Conservation (phyloP, 2,113 vertebrate species). For the Forbesichthys agassizii region DNA sequence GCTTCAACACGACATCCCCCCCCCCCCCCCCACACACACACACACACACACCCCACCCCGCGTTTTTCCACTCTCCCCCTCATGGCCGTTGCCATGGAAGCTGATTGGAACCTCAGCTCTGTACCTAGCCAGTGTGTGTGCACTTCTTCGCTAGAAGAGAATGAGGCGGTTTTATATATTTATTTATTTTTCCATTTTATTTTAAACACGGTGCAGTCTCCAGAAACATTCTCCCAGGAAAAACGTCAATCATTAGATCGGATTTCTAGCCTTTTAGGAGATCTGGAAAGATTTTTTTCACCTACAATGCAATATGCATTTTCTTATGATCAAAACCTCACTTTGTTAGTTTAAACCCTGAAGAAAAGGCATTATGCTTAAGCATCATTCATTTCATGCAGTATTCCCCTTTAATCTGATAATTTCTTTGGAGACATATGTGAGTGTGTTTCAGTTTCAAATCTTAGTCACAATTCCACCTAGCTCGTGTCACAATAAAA, state of each 20-base stretch:
- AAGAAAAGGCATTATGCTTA: too few species aligned
- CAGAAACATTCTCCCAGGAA: slow-evolving; percentile 6
- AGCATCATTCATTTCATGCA: too few species aligned
- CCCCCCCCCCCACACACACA: not conserved
- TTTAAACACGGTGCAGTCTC: slow-evolving; percentile 19
- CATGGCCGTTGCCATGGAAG: slow-evolving; percentile 75
- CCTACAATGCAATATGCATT: too few species aligned
- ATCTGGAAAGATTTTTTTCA: too few species aligned
- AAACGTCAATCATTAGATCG: too few species aligned
- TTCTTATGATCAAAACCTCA: too few species aligned
- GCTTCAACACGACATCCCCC: not conserved
- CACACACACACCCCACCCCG: not conserved
- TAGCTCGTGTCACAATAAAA: not conserved
- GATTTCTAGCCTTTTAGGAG: too few species aligned
- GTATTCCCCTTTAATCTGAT: not conserved
- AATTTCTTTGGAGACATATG: not conserved
- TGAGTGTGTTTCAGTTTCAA: not conserved
- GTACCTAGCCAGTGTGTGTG: slow-evolving; percentile 47
- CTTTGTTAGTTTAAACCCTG: too few species aligned
- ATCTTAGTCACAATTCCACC: not conserved
- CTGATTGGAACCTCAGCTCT: slow-evolving; percentile 70
- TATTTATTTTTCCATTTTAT: too few species aligned
- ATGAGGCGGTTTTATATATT: slow-evolving; percentile 10
- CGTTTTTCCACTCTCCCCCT: slow-evolving; percentile 18
- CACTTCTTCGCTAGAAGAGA: slow-evolving; percentile 44